These are phyloP conservation scores for Anticlea derivata DNA, from an alignment of 2,888 invertebrate genomes.

Conservation along the genomic window DNA sequence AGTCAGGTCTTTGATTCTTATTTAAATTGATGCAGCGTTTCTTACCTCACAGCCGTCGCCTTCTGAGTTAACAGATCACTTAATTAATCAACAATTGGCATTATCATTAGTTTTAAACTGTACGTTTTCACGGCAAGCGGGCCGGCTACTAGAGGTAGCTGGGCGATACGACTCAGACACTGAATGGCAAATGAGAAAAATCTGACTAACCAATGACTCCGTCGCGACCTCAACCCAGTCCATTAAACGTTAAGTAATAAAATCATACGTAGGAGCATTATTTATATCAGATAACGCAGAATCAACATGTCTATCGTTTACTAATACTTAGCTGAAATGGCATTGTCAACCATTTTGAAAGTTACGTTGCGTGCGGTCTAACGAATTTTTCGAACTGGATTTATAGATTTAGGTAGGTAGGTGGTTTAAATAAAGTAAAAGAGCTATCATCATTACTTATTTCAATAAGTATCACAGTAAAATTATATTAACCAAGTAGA, in stretches of 20 bases:
- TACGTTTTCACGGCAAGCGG: constrained; percentile 53
- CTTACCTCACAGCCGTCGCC: constrained; percentile 29
- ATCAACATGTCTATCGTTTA: neutral
- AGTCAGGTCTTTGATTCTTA: constrained; percentile 20
- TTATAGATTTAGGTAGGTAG: constrained; percentile 6
- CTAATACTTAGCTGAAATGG: constrained; percentile 5
- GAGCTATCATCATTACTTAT: too few species aligned
- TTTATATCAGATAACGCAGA: constrained; percentile 14
- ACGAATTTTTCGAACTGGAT: constrained; percentile 31
- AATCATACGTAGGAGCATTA: constrained; percentile 14
- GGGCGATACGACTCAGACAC: constrained; percentile 57
- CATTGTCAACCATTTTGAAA: constrained; percentile 13
- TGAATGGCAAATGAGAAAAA: constrained; percentile 76
- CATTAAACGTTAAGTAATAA: constrained; percentile 30
- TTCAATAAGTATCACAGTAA: too few species aligned
- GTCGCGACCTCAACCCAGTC: constrained; percentile 42
- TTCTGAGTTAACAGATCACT: constrained; percentile 17
- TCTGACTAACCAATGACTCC: constrained; percentile 52
- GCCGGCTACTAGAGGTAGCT: constrained; percentile 65
- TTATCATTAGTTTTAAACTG: constrained; percentile 35
- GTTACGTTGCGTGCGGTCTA: constrained; percentile 30
- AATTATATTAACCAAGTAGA: too few species aligned
- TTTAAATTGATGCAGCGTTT: constrained; percentile 15
- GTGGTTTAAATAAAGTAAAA: neutral
- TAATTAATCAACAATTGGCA: constrained; percentile 19